Conservation (phyloP, 2,113 vertebrate species). For the Suncus etruscus region DNA sequence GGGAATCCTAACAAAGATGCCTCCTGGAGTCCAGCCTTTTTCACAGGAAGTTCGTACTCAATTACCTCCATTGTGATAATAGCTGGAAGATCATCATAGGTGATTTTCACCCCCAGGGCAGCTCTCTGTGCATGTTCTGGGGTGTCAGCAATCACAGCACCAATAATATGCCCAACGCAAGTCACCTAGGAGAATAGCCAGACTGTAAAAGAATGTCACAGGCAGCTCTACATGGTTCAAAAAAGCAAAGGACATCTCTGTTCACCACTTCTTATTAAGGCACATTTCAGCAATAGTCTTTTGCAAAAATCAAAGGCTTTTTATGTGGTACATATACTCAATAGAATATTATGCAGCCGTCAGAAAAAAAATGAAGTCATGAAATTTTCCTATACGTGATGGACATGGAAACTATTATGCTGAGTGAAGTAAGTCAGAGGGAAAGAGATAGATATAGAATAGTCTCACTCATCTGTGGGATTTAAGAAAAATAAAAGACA, state of each 20-base stretch:
- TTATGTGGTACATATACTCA: too few relatives aligned
- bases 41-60: background rate
- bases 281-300: background rate
- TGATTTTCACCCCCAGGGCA: slow-evolving; percentile 91
- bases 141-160: slow-evolving; percentile 94
- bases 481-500: too few relatives aligned
- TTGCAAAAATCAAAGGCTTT: too few relatives aligned
- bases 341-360: too few relatives aligned
- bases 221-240: background rate
- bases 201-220: background rate
- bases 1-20: background rate
- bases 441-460: too few relatives aligned
- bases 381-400: too few relatives aligned
- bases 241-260: background rate
- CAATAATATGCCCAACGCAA: slow-evolving; percentile 96
- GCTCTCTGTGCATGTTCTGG: slow-evolving; percentile 94
- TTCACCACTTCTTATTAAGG: background rate
- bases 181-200: slow-evolving; percentile 90
- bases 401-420: too few relatives aligned
- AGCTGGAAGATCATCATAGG: slow-evolving; percentile 93
- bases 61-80: slow-evolving; percentile 95
- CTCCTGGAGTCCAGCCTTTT: background rate
- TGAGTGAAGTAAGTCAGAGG: too few relatives aligned
- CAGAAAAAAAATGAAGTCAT: too few relatives aligned
- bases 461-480: too few relatives aligned